These are phyloP conservation scores for Clavelina lepadiformis DNA, from an alignment of 23 tunicate genomes.

Conservation along the genomic window DNA sequence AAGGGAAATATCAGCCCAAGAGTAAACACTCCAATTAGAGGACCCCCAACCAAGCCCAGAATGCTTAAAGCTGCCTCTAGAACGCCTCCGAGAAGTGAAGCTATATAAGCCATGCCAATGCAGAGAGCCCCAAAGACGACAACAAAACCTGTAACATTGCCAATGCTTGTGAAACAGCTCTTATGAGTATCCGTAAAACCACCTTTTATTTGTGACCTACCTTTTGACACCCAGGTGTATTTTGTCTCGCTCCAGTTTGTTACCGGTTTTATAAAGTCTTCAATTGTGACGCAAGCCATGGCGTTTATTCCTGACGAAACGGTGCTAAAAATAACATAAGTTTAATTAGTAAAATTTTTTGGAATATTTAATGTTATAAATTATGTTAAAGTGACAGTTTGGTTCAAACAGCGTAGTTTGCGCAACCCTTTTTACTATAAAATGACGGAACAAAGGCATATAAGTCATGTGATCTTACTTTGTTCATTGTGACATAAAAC, in stretches of 20 bases:
- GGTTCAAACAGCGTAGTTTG: too few relatives aligned
- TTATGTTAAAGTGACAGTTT: too few relatives aligned
- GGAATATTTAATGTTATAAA: too few relatives aligned
- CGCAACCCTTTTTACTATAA: too few relatives aligned
- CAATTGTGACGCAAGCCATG: slow-evolving; percentile 58
- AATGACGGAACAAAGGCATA: too few relatives aligned
- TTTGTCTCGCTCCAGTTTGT: slow-evolving; percentile 27
- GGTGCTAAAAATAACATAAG: slow-evolving; percentile 33
- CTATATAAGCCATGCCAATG: slow-evolving; percentile 82
- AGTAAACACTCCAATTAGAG: slow-evolving; percentile 66
- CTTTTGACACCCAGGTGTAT: slow-evolving; percentile 59
- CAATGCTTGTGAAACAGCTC: not conserved
- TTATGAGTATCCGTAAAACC: too few relatives aligned
- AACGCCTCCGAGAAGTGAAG: slow-evolving; percentile 78
- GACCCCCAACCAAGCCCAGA: slow-evolving; percentile 82
- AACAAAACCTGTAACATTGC: slow-evolving; percentile 37
- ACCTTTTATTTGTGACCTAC: too few relatives aligned
- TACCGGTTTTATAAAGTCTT: slow-evolving; percentile 53
- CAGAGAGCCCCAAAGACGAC: slow-evolving; percentile 60
- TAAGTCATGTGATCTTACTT: too few relatives aligned
- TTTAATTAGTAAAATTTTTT: not conserved
- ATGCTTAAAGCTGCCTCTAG: slow-evolving; percentile 82
- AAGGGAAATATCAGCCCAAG: slow-evolving; percentile 75
- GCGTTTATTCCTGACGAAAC: slow-evolving; percentile 88
- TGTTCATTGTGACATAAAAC: too few relatives aligned